A percentile compares a stretch with the other conserved stretches of the same genome.
phyloP scores from a whole-genome alignment of 2,797 vertebrate species.

The Acanthis flammea region DNA sequence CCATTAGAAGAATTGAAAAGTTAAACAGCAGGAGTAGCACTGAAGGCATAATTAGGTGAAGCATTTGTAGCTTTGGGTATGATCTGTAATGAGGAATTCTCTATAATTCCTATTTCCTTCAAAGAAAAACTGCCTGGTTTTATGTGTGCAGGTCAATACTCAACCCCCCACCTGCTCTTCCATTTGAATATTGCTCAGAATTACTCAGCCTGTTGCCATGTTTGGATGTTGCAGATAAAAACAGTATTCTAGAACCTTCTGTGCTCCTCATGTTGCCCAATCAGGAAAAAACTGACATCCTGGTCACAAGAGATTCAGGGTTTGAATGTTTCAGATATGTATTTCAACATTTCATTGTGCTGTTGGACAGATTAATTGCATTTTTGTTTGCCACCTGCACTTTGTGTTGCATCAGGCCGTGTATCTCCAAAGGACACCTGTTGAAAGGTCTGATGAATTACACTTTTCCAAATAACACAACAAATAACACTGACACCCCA shows the following conservation, averaged over 20 bases:
- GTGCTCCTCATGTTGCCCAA: fast-evolving
- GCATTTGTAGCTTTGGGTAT: background rate
- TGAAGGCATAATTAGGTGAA: background rate
- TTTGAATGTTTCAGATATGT: background rate
- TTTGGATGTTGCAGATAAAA: background rate
- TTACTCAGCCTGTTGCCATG: background rate
- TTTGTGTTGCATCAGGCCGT: background rate
- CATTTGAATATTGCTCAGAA: background rate
- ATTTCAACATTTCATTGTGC: background rate
- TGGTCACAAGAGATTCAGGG: background rate
- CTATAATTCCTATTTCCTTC: background rate
- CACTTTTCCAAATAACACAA: background rate
- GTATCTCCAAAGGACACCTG: background rate
- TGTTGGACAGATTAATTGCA: background rate
- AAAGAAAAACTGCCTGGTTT: background rate
- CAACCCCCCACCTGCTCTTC: background rate
- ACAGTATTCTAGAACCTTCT: background rate
- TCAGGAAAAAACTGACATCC: background rate
- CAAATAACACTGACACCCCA: background rate
- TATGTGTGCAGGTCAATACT: background rate
- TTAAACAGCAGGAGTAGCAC: background rate
- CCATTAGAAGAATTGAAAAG: background rate
- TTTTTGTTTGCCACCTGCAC: background rate
- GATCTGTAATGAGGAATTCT: background rate
- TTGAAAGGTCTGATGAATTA: background rate